A percentile compares a stretch with the other conserved stretches of the same genome.
phyloP scores from a whole-genome alignment of 2,797 vertebrate species.

The Potorous gilbertii region DNA sequence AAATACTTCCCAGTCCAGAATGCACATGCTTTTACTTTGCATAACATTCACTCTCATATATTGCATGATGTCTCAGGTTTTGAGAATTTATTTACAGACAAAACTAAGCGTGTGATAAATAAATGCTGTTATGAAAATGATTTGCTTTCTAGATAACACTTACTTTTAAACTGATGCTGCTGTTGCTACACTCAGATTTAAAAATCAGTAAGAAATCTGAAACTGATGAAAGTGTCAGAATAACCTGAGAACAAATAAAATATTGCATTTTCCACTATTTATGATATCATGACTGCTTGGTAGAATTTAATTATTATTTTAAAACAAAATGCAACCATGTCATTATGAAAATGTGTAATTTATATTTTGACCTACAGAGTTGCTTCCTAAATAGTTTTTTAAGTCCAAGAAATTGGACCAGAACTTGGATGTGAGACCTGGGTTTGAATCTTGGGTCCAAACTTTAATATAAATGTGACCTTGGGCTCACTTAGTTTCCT shows the following conservation, averaged over 20 bases:
- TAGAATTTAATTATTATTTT: slow-evolving; percentile 48
- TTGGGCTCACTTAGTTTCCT: background rate
- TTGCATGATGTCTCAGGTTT: slow-evolving; percentile 53
- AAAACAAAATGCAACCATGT: slow-evolving; percentile 53
- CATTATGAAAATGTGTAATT: slow-evolving; percentile 26
- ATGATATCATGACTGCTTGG: slow-evolving; percentile 9
- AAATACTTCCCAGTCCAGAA: slow-evolving; percentile 55
- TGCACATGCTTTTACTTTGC: slow-evolving; percentile 61
- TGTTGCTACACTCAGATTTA: slow-evolving; percentile 21
- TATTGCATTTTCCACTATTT: slow-evolving; percentile 46
- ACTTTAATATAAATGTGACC: background rate
- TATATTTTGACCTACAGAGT: slow-evolving; percentile 7
- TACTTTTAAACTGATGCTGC: slow-evolving; percentile 32
- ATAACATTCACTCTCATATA: slow-evolving; percentile 41
- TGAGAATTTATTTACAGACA: slow-evolving; percentile 63
- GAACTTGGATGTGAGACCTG: background rate
- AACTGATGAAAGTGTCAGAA: slow-evolving; percentile 37
- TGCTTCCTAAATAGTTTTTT: background rate
- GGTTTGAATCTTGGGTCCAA: background rate
- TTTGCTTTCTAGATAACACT: slow-evolving; percentile 61
- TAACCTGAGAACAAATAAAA: slow-evolving; percentile 29
- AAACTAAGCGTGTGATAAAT: slow-evolving; percentile 53
- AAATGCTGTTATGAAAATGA: slow-evolving; percentile 57
- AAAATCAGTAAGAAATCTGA: slow-evolving; percentile 45
- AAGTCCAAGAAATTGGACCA: background rate